These are phyloP conservation scores for Drosophila novamexicana DNA, from an alignment of 1,140 invertebrate species.

Conservation along the genomic window DNA sequence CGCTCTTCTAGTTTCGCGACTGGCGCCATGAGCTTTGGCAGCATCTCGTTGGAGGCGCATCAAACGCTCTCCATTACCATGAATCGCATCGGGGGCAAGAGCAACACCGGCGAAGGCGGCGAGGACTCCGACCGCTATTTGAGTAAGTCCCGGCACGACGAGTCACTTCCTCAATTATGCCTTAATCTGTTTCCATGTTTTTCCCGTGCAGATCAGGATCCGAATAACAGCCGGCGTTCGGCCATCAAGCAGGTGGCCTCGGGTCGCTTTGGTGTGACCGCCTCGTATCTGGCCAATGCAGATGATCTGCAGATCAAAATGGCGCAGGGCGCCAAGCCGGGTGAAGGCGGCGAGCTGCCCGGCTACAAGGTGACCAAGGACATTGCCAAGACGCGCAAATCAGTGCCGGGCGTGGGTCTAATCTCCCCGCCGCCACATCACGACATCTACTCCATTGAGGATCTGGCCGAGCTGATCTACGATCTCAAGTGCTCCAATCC, in stretches of 20 bases:
- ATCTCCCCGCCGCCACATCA: constrained; percentile 99
- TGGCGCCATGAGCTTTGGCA: constrained; percentile 87
- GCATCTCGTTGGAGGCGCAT: constrained; percentile 94
- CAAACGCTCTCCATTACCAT: constrained; percentile 97
- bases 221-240: constrained; percentile 90
- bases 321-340: constrained; percentile 99
- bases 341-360: constrained; percentile 97
- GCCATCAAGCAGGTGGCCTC: constrained; percentile 97
- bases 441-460: constrained; percentile 99
- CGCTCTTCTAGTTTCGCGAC: constrained; percentile 66
- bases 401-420: constrained; percentile 98
- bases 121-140: constrained; percentile 95
- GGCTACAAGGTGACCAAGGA: constrained; percentile 94
- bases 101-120: constrained; percentile 98
- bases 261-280: constrained; percentile 98
- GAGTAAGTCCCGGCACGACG: constrained; percentile 83
- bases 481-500: constrained; percentile 99
- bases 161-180: neutral
- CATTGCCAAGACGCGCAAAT: constrained; percentile 97
- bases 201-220: constrained; percentile 87
- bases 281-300: constrained; percentile 97
- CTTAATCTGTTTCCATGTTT: neutral
- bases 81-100: constrained; percentile 98
- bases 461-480: constrained; percentile 99
- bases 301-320: constrained; percentile 99